Percentiles rank a stretch among this genome's conserved stretches.
Evolutionary conservation across 2,113 vertebrate genomes (phyloP).

Genomic region (Larimichthys polyactis): DNA sequence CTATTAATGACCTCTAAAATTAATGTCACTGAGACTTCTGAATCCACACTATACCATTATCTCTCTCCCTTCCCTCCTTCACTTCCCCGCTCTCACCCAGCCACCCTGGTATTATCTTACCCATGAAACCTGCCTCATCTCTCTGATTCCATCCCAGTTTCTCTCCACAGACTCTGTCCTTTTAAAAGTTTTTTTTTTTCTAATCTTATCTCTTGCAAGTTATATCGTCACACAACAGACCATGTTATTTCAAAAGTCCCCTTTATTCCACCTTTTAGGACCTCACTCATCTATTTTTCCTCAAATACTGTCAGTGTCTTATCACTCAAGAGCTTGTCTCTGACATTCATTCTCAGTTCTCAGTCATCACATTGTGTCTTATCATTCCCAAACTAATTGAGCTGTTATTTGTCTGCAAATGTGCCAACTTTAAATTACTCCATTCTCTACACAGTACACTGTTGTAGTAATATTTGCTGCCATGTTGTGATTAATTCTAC

Average conservation of each 20-base stretch:
- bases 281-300: constrained; percentile 5
- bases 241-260: neutral
- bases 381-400: constrained; percentile 26
- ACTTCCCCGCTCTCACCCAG: neutral
- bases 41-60: constrained; percentile 22
- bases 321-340: neutral
- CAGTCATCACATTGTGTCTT: neutral
- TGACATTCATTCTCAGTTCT: neutral
- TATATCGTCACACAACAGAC: neutral
- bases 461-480: neutral
- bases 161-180: neutral
- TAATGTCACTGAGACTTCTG: constrained; percentile 19
- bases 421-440: neutral
- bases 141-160: neutral
- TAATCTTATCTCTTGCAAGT: neutral
- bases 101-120: constrained; percentile 19
- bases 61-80: neutral
- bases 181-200: neutral
- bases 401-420: constrained; percentile 14
- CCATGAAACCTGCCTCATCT: constrained; percentile 4
- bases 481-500: neutral
- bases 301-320: constrained; percentile 2
- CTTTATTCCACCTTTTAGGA: constrained; percentile 10
- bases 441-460: neutral
- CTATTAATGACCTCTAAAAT: constrained; percentile 49